Conservation (phyloP, 2,113 vertebrate genomes). For the Nannobrachium achirus region DNA sequence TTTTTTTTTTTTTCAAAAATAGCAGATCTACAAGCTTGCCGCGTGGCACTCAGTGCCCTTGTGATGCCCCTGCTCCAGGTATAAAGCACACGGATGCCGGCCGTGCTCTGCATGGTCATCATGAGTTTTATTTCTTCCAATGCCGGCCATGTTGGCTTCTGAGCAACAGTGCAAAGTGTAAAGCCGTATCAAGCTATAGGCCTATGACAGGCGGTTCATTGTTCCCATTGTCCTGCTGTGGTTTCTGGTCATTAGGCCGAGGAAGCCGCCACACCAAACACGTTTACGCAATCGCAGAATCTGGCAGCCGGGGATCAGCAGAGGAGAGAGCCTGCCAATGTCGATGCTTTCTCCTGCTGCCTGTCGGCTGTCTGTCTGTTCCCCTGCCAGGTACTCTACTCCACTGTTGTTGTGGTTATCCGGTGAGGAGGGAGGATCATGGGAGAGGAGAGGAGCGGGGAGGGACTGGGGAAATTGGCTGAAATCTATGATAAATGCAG, state of each 20-base stretch:
- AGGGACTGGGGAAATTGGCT: conserved; percentile 20
- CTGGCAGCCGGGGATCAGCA: conserved; percentile 23
- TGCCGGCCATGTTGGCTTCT: neutral
- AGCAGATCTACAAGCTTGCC: too few relatives aligned
- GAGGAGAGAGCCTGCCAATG: conserved; percentile 17
- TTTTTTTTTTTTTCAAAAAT: too few relatives aligned
- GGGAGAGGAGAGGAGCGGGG: neutral
- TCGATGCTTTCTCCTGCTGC: conserved; percentile 13
- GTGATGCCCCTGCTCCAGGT: too few relatives aligned
- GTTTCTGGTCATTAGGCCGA: conserved; percentile 5
- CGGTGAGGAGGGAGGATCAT: conserved; percentile 12
- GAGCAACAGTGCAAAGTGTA: neutral
- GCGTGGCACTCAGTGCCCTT: too few relatives aligned
- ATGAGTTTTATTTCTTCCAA: neutral
- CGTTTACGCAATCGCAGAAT: conserved; percentile 33
- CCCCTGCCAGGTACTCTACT: conserved; percentile 22
- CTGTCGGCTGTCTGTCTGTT: conserved; percentile 36
- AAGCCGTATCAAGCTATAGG: neutral
- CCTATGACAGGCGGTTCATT: neutral
- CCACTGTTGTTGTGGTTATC: conserved; percentile 45
- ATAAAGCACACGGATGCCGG: neutral
- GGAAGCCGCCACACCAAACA: conserved; percentile 19
- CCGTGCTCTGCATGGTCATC: neutral
- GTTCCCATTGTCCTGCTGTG: neutral
- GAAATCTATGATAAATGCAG: conserved; percentile 31